Percentiles rank a stretch among this genome's conserved stretches.
Evolutionary conservation across 2,888 invertebrate species (phyloP).

Genomic region (Hesperia comma): DNA sequence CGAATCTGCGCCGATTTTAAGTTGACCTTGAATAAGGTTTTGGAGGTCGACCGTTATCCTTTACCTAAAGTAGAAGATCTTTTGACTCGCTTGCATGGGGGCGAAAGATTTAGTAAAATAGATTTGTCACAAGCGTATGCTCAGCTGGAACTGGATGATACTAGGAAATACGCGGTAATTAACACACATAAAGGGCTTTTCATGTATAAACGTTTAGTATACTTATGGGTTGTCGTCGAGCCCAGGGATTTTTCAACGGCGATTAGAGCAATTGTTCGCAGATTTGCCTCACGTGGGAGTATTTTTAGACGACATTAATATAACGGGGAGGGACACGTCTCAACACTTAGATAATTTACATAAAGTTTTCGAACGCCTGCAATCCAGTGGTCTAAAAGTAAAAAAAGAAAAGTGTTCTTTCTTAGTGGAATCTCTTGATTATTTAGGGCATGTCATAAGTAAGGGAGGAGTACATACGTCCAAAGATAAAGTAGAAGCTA

Average conservation of each 20-base stretch:
- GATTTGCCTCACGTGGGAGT: constrained; percentile 39
- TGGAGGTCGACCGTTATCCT: constrained; percentile 48
- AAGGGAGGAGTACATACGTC: too few relatives aligned
- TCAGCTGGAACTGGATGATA: not conserved
- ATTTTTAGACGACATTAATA: not conserved
- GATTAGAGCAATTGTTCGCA: constrained; percentile 41
- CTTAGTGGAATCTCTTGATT: too few relatives aligned
- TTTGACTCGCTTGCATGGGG: constrained; percentile 40
- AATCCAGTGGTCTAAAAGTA: too few relatives aligned
- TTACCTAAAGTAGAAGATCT: constrained; percentile 45
- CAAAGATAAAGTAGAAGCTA: too few relatives aligned
- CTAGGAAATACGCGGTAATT: not conserved
- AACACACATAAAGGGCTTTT: constrained; percentile 17
- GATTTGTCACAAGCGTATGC: not conserved
- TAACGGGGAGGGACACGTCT: not conserved
- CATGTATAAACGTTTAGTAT: constrained; percentile 39
- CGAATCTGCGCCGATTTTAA: constrained; percentile 49
- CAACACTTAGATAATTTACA: too few relatives aligned
- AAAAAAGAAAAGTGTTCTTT: too few relatives aligned
- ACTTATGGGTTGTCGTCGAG: constrained; percentile 24
- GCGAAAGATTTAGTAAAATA: not conserved
- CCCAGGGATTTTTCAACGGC: constrained; percentile 43
- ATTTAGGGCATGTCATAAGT: too few relatives aligned
- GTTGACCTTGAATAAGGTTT: constrained; percentile 45
- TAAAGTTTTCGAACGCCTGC: too few relatives aligned